Evolutionary conservation across 2,113 vertebrate genomes (phyloP).

Genomic region (Chionis minor): DNA sequence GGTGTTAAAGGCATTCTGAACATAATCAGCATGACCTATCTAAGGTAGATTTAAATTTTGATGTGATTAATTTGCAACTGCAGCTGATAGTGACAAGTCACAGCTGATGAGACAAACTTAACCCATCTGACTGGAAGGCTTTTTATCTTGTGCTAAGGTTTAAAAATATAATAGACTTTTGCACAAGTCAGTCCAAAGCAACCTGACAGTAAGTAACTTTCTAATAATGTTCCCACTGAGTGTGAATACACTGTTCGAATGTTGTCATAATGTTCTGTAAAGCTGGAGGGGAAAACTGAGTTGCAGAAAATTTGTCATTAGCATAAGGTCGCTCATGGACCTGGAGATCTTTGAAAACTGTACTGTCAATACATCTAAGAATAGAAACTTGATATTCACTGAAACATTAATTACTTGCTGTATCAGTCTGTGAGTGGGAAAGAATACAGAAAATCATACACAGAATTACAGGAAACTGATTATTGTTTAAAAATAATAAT

Average conservation of each 20-base stretch:
- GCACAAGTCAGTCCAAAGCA: not conserved
- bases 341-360: not conserved
- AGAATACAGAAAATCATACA: not conserved
- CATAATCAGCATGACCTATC: not conserved
- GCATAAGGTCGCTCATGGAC: not conserved
- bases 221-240: not conserved
- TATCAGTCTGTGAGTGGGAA: not conserved
- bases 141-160: not conserved
- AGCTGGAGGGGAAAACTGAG: not conserved
- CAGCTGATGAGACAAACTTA: not conserved
- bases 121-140: not conserved
- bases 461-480: not conserved
- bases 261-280: not conserved
- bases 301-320: not conserved
- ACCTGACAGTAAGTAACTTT: not conserved
- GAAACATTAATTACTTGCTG: not conserved
- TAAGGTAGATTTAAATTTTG: not conserved
- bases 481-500: not conserved
- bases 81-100: too few species aligned
- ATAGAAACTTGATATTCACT: conserved; percentile 34
- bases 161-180: not conserved
- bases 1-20: not conserved
- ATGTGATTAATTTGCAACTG: not conserved
- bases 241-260: not conserved
- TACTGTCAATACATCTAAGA: not conserved